Evolutionary conservation across 2,113 vertebrate genomes (phyloP), one percentile per base, ranked within the genome.

Genomic region (Furnarius figulus): DNA sequence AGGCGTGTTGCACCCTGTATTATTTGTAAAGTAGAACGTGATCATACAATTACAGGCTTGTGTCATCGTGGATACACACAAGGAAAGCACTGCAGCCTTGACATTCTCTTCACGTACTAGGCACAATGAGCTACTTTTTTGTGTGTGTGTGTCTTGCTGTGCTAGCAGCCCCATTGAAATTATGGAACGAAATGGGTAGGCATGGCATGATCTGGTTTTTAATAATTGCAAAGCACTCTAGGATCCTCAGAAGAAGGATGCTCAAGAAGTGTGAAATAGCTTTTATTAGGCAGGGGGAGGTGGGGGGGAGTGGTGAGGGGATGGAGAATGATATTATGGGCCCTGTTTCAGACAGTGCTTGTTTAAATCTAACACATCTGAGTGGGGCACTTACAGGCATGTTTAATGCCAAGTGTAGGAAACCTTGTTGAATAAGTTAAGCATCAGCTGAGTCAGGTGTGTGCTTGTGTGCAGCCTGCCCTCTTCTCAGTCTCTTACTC

Each of bases 191-290:
- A 94, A 94, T 49, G n/a, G n/a, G 28, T 28, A 81, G 79, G 55
- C 39, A 63, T 71, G 70, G 81, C 67, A 59, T 42, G 55, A 91
- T 65, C 62, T 10, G 4, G 37, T 82, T 71, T 78, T 92, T 52
- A n/a, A 44, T 63, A 96, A 95, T 39, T 85, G 89, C 92, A 63
- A 68, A 90, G 82, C 87, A 65, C 86, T 96, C 72, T 27, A 84
- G 90, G 85, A 80, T 87, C 90, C 94, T 96, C 95, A 58, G 93
- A 85, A 94, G 83, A 85, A 95, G 93, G 94, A 71, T 97, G 88
- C 96, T 97, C 63, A 72, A 91, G 84, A 94, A 76, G 88, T 84
- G 81, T 93, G 94, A 97, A 97, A 97, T 82, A 76, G 66, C n/a
- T 91, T 97, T 97, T 97, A 91, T 96, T 95, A 95, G 89, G 87